phyloP scores from a whole-genome alignment of 2,888 invertebrate genomes.

The Amblyteles armatorius region DNA sequence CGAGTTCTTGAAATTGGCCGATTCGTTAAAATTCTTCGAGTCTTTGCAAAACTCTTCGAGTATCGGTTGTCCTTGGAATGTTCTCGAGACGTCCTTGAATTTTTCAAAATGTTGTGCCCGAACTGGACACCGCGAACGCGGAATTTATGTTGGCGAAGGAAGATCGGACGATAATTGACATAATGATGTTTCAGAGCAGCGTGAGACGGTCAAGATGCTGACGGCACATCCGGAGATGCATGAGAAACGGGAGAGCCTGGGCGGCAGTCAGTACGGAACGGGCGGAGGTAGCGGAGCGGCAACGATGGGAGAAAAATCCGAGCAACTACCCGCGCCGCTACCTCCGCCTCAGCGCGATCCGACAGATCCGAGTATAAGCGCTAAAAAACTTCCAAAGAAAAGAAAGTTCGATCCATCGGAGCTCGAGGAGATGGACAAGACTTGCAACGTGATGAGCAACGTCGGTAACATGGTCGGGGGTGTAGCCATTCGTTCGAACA shows the following conservation, averaged over 20 bases:
- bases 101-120: too few species aligned
- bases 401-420: conserved; percentile 94
- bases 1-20: too few species aligned
- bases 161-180: not conserved
- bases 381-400: conserved; percentile 95
- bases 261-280: conserved; percentile 80
- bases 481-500: conserved; percentile 74
- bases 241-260: conserved; percentile 81
- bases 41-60: not conserved
- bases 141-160: too few species aligned
- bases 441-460: conserved; percentile 82
- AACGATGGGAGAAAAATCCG: conserved; percentile 81
- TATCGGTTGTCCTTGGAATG: not conserved
- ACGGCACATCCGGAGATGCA: conserved; percentile 83
- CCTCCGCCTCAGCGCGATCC: conserved; percentile 87
- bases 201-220: conserved; percentile 82
- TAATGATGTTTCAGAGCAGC: conserved; percentile 76
- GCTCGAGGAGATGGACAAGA: conserved; percentile 89
- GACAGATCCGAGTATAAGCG: conserved; percentile 84
- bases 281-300: conserved; percentile 78
- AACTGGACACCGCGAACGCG: too few species aligned
- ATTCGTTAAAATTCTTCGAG: too few species aligned
- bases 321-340: conserved; percentile 84
- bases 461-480: conserved; percentile 83
- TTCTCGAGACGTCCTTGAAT: not conserved